phyloP scores from a whole-genome alignment of 1,140 invertebrate genomes.

The Drosophila eugracilis region DNA sequence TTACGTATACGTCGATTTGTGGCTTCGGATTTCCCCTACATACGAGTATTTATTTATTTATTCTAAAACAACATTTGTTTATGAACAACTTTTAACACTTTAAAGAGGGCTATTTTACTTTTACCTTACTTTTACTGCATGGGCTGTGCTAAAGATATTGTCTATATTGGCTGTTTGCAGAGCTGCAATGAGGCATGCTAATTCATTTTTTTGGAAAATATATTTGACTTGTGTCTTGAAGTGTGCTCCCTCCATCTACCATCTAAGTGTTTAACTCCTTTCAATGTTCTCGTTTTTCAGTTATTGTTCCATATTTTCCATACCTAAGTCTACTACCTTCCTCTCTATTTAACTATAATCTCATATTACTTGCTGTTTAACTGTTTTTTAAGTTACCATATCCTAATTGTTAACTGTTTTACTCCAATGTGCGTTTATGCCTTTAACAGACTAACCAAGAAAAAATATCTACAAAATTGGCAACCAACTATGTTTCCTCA shows the following conservation, averaged over 20 bases:
- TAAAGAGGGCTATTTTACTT: neutral
- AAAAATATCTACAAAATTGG: slow-evolving; percentile 41
- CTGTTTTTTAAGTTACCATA: slow-evolving; percentile 45
- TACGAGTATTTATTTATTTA: neutral
- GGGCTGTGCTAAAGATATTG: slow-evolving; percentile 6
- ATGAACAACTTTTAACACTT: neutral
- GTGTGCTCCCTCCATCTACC: slow-evolving; percentile 36
- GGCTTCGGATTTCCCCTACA: neutral
- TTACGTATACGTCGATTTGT: slow-evolving; percentile 12
- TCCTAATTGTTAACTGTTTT: slow-evolving; percentile 68
- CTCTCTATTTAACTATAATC: slow-evolving; percentile 22
- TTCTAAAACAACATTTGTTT: neutral
- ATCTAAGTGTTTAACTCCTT: slow-evolving; percentile 32
- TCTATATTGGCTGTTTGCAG: slow-evolving; percentile 20
- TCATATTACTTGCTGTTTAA: slow-evolving; percentile 51
- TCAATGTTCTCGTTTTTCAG: slow-evolving; percentile 33
- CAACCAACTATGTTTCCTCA: slow-evolving; percentile 50
- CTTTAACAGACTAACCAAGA: slow-evolving; percentile 28
- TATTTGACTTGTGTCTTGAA: slow-evolving; percentile 59
- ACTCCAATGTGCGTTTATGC: slow-evolving; percentile 64
- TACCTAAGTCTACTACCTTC: slow-evolving; percentile 29
- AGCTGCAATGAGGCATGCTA: slow-evolving; percentile 49
- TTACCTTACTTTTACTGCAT: slow-evolving; percentile 6
- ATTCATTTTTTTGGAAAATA: slow-evolving; percentile 3
- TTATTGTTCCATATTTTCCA: slow-evolving; percentile 37